Percentiles rank a stretch among this genome's conserved stretches.
Evolutionary conservation across 2,888 invertebrate species (phyloP).

Genomic region (Dastarcus helophoroides): DNA sequence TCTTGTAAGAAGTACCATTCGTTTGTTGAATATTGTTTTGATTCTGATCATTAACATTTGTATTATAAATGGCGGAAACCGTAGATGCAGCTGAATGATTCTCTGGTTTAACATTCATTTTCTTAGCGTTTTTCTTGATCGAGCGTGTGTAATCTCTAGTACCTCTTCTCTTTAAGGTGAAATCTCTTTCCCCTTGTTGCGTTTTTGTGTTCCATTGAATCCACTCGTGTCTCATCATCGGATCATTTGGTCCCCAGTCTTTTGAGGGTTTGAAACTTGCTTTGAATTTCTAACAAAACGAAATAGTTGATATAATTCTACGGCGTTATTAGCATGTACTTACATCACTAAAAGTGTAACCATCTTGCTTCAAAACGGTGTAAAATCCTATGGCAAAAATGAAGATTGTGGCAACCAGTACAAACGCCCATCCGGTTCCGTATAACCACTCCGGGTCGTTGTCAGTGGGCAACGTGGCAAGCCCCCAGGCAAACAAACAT

Average conservation of each 20-base stretch:
- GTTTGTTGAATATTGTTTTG: too few relatives aligned
- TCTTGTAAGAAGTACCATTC: too few relatives aligned
- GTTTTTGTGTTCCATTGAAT: constrained; percentile 41
- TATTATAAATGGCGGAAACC: constrained; percentile 6
- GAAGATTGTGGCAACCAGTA: constrained; percentile 35
- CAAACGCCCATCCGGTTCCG: constrained; percentile 38
- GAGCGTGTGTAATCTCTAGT: constrained; percentile 42
- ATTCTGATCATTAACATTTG: too few relatives aligned
- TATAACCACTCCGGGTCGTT: constrained; percentile 38
- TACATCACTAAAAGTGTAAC: constrained; percentile 41
- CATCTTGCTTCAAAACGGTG: constrained; percentile 38
- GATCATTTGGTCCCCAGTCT: constrained; percentile 47
- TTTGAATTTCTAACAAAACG: constrained; percentile 26
- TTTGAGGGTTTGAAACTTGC: constrained; percentile 39
- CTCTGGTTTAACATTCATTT: constrained; percentile 18
- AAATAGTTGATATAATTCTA: not conserved
- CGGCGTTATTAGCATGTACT: constrained; percentile 15
- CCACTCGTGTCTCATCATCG: constrained; percentile 42
- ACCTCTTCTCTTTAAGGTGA: constrained; percentile 40
- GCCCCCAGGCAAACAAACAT: constrained; percentile 35
- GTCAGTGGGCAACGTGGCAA: constrained; percentile 29
- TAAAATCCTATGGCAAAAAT: constrained; percentile 36
- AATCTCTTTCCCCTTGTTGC: constrained; percentile 39
- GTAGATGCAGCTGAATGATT: constrained; percentile 16
- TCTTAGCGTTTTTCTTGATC: constrained; percentile 32